Percentiles rank a stretch among this genome's conserved stretches.
Evolutionary conservation across 2,888 invertebrate species (phyloP).

Genomic region (Drosophila formosana): DNA sequence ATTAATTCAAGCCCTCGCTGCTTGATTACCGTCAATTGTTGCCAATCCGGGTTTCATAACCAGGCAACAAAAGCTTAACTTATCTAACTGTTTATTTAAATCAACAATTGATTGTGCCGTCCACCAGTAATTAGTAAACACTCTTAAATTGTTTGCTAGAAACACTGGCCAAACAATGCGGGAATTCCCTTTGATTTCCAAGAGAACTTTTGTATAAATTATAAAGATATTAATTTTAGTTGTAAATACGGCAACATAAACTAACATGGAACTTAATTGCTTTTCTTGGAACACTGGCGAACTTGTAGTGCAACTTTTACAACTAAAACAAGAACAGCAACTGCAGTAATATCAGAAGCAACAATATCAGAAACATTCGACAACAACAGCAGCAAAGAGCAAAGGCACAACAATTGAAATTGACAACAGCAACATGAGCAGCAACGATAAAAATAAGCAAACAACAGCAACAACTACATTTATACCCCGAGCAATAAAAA

Average conservation of each 20-base stretch:
- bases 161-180: slow-evolving; percentile 1
- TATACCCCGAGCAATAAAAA: background rate
- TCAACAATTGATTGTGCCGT: slow-evolving; percentile 29
- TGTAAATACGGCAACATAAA: slow-evolving; percentile 5
- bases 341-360: background rate
- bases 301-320: background rate
- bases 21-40: slow-evolving; percentile 50
- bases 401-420: slow-evolving; percentile 2
- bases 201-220: background rate
- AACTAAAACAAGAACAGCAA: background rate
- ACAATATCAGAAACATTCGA: background rate
- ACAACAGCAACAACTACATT: slow-evolving; percentile 7
- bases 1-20: slow-evolving; percentile 50
- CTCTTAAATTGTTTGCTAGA: slow-evolving; percentile 10
- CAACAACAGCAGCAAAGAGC: background rate
- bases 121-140: slow-evolving; percentile 24
- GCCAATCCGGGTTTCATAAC: slow-evolving; percentile 64
- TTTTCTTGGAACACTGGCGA: background rate
- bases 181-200: slow-evolving; percentile 5
- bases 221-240: background rate
- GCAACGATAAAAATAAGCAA: slow-evolving; percentile 11
- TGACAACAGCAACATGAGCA: slow-evolving; percentile 10
- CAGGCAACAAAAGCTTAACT: slow-evolving; percentile 11
- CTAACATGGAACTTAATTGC: background rate
- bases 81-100: slow-evolving; percentile 32